These are phyloP conservation scores for Parauchenoglanis ngamensis DNA, from an alignment of 2,797 vertebrate genomes.

Conservation along the genomic window DNA sequence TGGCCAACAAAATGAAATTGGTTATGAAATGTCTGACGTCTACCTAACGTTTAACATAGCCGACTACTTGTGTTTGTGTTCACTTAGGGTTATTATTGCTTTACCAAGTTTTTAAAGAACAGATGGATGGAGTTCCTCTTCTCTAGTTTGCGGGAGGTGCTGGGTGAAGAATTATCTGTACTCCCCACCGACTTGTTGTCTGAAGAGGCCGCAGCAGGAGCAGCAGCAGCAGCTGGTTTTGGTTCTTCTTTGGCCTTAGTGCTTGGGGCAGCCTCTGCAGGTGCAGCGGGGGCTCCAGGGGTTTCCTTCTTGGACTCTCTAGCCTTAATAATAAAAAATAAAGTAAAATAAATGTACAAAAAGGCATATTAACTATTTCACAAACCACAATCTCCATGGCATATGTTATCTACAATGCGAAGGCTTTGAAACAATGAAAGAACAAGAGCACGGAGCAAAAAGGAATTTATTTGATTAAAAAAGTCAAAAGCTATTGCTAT, in stretches of 20 bases:
- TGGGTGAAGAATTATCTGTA: constrained; percentile 68
- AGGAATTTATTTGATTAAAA: constrained; percentile 3
- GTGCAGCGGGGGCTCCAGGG: constrained; percentile 56
- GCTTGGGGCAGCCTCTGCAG: constrained; percentile 57
- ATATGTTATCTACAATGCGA: not conserved
- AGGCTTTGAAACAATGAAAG: not conserved
- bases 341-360: not conserved
- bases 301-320: constrained; percentile 68
- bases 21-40: not conserved
- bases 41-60: not conserved
- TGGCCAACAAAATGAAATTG: not conserved
- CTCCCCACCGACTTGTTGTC: constrained; percentile 72
- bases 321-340: constrained; percentile 55
- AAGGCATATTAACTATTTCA: not conserved
- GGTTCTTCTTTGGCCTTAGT: constrained; percentile 73
- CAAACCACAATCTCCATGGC: not conserved
- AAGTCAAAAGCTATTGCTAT: not conserved
- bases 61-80: not conserved
- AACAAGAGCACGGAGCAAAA: not conserved
- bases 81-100: constrained; percentile 42
- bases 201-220: constrained; percentile 54
- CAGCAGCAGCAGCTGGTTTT: constrained; percentile 63
- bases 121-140: constrained; percentile 90
- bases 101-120: constrained; percentile 92
- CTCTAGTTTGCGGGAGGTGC: constrained; percentile 78